Evolutionary conservation across 2,113 vertebrate species (phyloP).

Genomic region (Microtus pennsylvanicus): DNA sequence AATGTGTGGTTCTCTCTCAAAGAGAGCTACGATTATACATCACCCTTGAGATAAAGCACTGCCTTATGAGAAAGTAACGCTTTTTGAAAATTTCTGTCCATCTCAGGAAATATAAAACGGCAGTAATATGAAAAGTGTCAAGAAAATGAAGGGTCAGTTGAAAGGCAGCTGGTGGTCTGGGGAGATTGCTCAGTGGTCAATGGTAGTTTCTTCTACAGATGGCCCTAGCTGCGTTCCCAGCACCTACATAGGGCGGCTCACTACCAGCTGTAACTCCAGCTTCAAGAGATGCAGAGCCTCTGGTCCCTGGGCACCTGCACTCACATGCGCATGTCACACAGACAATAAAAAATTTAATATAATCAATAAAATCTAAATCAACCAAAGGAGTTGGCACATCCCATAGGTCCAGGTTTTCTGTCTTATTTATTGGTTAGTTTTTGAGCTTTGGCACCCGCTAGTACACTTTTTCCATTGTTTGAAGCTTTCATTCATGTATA

Average conservation of each 20-base stretch:
- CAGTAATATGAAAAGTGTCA: neutral
- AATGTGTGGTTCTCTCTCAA: constrained; percentile 34
- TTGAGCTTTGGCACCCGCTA: neutral
- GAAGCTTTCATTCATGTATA: neutral
- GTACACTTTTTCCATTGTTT: neutral
- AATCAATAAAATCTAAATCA: neutral
- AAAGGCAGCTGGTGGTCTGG: neutral
- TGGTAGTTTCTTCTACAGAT: neutral
- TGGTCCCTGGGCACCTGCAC: neutral
- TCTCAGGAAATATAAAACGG: neutral
- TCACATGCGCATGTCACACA: neutral
- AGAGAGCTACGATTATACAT: constrained; percentile 27
- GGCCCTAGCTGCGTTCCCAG: neutral
- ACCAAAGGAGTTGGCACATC: neutral
- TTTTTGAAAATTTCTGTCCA: neutral
- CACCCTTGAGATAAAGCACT: neutral
- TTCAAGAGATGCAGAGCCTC: neutral
- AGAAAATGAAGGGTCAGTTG: neutral
- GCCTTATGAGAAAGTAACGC: neutral
- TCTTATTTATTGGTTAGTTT: neutral
- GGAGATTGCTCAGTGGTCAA: neutral
- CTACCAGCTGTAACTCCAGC: neutral
- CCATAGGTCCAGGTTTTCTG: neutral
- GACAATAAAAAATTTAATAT: neutral
- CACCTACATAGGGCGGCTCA: too few relatives aligned